Conservation (phyloP, 2,113 vertebrate species). For the Orientallactaga bullata region DNA sequence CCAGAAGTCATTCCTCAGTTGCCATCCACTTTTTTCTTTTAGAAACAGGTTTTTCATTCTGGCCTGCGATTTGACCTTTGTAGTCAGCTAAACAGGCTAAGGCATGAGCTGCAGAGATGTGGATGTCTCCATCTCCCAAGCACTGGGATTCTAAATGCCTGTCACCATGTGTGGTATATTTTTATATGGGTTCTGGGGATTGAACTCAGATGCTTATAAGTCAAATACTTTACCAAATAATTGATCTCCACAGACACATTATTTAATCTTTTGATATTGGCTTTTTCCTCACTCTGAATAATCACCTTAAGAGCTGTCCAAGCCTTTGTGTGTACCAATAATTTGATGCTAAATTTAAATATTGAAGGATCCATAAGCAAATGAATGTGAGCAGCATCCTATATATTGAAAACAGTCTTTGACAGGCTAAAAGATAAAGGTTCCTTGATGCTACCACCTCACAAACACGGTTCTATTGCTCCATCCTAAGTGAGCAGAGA, state of each 20-base stretch:
- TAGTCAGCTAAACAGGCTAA: too few relatives aligned
- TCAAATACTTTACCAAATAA: too few relatives aligned
- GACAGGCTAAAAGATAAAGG: background rate
- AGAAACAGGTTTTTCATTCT: too few relatives aligned
- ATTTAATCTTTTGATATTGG: background rate
- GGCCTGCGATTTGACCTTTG: too few relatives aligned
- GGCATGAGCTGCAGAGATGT: too few relatives aligned
- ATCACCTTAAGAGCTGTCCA: background rate
- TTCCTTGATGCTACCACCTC: background rate
- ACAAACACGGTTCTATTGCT: background rate
- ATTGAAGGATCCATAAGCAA: background rate
- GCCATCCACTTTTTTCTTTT: too few relatives aligned
- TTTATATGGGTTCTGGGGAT: too few relatives aligned
- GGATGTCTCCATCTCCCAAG: too few relatives aligned
- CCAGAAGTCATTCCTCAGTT: too few relatives aligned
- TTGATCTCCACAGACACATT: background rate
- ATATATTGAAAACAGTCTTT: background rate
- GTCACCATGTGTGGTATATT: too few relatives aligned
- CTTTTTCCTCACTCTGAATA: background rate
- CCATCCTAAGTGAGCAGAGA: background rate
- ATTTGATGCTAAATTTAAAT: background rate
- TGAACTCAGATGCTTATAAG: too few relatives aligned
- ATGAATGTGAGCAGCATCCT: background rate
- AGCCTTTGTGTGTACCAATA: background rate
- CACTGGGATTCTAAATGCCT: too few relatives aligned